Evolutionary conservation across 2,888 invertebrate species (phyloP), one percentile per base, ranked within the genome.

Genomic region (Creontiades dilutus): DNA sequence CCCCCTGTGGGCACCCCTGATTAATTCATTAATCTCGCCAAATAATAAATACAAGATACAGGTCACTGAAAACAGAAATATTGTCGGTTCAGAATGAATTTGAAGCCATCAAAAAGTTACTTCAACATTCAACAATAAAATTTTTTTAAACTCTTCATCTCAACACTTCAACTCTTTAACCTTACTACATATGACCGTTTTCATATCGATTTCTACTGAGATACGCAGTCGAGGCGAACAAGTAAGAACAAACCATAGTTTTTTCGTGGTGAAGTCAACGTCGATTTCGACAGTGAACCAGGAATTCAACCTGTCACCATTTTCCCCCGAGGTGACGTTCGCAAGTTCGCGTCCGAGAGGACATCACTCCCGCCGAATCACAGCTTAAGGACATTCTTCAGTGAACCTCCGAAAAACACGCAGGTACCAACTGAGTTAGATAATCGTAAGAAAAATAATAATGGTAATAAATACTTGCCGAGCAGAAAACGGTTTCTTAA

Each of bases 261-360:
- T 57, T 16, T 9, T 68, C 13, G 23, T 23, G 68, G 68, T 23
- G 68, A 68, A 68, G 7, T 68, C 3, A 23, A 68, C 12, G 23
- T n/a, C 23, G 52, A 52, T 52, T 52, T 13, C 5, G 68, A 4
- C 9, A 68, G 0, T 68, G 68, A 9, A 68, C 37, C 78, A 28
- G 75, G 75, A 75, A 3, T 75, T 28, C 75, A 75, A 75, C 12
- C 9, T 19, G 78, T n/a, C 78, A 78, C n/a, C 46, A 78, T 78
- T 78, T 78, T 78, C 14, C 78, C 78, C 13, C 78, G 78, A 4
- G 78, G 78, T 3, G 78, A 78, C 78, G 46, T 78, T 7, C 78
- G 78, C 46, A 78, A 78, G 46, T 78, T 78, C 46, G 46, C 78
- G 78, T 37, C 78, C 37, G 78, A 78, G 46, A 68, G 68, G 68